A percentile compares a stretch with the other conserved stretches of the same genome.
These are phyloP conservation scores for Nowickia ferox DNA, from an alignment of 2,888 invertebrate species.

Conservation along the genomic window DNA sequence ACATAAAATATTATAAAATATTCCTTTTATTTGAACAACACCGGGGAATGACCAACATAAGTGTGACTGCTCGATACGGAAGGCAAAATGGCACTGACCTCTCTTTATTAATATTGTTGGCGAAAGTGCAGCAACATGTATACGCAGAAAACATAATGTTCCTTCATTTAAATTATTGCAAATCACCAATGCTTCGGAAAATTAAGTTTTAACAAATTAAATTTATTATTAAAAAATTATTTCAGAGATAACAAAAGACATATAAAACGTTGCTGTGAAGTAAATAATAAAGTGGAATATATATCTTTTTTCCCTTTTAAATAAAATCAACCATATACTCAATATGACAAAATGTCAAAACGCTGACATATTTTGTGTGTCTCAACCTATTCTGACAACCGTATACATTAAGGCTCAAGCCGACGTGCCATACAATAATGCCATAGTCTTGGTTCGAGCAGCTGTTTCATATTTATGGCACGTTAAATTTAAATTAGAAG, in stretches of 20 bases:
- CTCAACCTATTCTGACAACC: too few relatives aligned
- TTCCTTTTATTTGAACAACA: too few relatives aligned
- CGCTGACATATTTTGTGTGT: too few relatives aligned
- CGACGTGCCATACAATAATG: too few relatives aligned
- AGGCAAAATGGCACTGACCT: slow-evolving; percentile 22
- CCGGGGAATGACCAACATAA: neutral
- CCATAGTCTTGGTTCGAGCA: too few relatives aligned
- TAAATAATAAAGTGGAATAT: slow-evolving; percentile 6
- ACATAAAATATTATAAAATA: neutral
- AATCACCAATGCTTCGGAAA: neutral
- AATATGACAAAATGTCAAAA: too few relatives aligned
- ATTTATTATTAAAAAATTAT: slow-evolving; percentile 14
- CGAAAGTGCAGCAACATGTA: slow-evolving; percentile 12
- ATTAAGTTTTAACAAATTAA: neutral
- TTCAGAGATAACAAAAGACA: neutral
- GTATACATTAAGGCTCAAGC: too few relatives aligned
- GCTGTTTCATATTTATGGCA: too few relatives aligned
- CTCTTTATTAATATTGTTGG: slow-evolving; percentile 11
- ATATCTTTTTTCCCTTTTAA: neutral
- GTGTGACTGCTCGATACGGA: neutral
- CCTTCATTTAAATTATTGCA: too few relatives aligned
- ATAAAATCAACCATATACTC: neutral
- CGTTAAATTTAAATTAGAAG: too few relatives aligned
- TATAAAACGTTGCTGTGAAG: slow-evolving; percentile 15
- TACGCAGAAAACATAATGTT: neutral